Base-by-base conservation (phyloP, 2,797 vertebrate genomes). In the Sparidentex hasta region DNA sequence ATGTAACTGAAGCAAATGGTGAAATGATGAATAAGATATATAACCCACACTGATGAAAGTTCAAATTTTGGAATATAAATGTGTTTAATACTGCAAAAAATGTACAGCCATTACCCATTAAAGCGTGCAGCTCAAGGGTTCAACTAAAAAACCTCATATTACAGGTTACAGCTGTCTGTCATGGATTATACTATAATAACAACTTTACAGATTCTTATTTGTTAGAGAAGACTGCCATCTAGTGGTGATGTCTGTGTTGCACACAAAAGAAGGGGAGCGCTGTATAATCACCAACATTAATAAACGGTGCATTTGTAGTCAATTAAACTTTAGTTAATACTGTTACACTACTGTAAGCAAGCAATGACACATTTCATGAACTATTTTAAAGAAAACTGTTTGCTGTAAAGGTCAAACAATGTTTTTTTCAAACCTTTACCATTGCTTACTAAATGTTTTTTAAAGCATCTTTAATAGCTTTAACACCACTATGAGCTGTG, bases 201-300 rank as follows among this genome's bases (percentile, higher is more conserved):
- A 0, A 7, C 7, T 0, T 18, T 50, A n/a, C 21, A 33, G 41
- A 14, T 27, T 5, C n/a, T 13, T 13, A 88, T 90, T 87, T 78
- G 59, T 85, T 82, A 71, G 82, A 84, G 78, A 65, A 90, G 44
- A 77, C 82, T 88, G 88, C 18, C 91, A 92, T 85, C 92, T 92
- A 89, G 89, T 82, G 93, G 92, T 64, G 23, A 4, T 23, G 11
- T 41, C 14, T 64, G 51, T 18, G 62, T 20, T 17, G 43, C 74
- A 38, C 38, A 38, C 38, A 38, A 38, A 38, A 38, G 38, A 38
- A 38, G 38, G 38, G 9, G 38, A 38, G 38, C 9, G 11, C 9
- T 38, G 11, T 38, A 11, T 9, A 38, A 38, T 11, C 8, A 11
- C 8, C 38, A 38, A 9, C 38, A 11, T 38, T 38, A 8, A 38